Conservation (phyloP, 2,797 vertebrate genomes). For the Enteromius argenteus region DNA sequence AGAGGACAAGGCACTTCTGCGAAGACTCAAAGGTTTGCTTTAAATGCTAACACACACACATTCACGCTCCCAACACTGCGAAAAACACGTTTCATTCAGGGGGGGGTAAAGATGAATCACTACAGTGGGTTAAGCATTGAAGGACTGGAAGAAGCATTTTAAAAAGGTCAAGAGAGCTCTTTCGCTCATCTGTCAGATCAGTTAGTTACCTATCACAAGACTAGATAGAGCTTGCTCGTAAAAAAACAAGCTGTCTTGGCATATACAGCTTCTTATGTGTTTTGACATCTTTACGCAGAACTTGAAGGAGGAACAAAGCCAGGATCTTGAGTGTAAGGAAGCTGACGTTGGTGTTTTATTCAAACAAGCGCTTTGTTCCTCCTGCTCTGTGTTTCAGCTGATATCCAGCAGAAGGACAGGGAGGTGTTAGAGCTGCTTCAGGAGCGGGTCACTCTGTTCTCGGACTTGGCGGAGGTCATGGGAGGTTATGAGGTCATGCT, state of each 20-base stretch:
- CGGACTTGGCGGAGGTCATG: constrained; percentile 77
- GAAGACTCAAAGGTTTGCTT: constrained; percentile 77
- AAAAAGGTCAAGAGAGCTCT: background rate
- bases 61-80: background rate
- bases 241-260: background rate
- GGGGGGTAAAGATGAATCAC: background rate
- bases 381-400: constrained; percentile 66
- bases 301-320: background rate
- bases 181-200: background rate
- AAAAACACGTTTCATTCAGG: background rate
- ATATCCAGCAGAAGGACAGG: constrained; percentile 80
- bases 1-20: constrained; percentile 78
- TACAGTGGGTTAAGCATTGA: background rate
- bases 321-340: background rate
- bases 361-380: background rate
- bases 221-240: background rate
- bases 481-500: constrained; percentile 70
- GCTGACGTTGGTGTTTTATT: constrained; percentile 1
- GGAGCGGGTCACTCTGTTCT: constrained; percentile 81
- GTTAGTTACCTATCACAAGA: constrained; percentile 2
- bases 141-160: background rate
- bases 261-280: background rate
- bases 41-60: background rate
- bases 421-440: constrained; percentile 79
- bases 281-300: background rate